These are phyloP conservation scores for Cephus sareptanus DNA, from an alignment of 2,888 invertebrate genomes.

Conservation along the genomic window DNA sequence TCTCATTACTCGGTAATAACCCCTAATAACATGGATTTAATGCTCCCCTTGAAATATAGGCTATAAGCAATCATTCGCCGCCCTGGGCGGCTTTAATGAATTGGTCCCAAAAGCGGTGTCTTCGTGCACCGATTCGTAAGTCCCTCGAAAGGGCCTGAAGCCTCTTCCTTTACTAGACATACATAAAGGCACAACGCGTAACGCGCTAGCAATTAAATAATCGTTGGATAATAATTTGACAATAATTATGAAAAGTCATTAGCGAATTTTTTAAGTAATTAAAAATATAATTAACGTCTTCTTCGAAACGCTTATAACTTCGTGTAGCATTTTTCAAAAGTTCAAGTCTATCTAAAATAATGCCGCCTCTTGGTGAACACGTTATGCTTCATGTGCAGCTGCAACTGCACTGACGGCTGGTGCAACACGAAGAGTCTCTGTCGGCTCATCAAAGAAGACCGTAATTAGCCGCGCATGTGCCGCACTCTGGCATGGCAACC, in stretches of 20 bases:
- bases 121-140: neutral
- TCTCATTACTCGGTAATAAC: constrained; percentile 57
- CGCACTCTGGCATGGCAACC: constrained; percentile 36
- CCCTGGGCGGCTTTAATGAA: constrained; percentile 57
- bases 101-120: constrained; percentile 29
- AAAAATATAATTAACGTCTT: neutral
- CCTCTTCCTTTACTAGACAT: neutral
- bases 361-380: neutral
- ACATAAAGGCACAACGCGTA: neutral
- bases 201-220: neutral
- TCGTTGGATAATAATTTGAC: neutral
- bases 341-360: neutral
- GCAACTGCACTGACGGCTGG: constrained; percentile 25
- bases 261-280: neutral
- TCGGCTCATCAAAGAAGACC: constrained; percentile 53
- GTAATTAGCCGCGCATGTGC: constrained; percentile 59
- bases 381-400: constrained; percentile 21
- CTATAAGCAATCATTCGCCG: constrained; percentile 52
- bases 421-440: constrained; percentile 15
- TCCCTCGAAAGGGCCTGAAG: neutral
- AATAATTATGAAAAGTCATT: neutral
- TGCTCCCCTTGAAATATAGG: constrained; percentile 46
- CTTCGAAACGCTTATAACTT: neutral
- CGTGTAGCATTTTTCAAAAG: neutral
- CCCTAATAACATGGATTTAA: constrained; percentile 58